Evolutionary conservation across 2,888 invertebrate species (phyloP).

Genomic region (Drosophila nr. perissopoda): DNA sequence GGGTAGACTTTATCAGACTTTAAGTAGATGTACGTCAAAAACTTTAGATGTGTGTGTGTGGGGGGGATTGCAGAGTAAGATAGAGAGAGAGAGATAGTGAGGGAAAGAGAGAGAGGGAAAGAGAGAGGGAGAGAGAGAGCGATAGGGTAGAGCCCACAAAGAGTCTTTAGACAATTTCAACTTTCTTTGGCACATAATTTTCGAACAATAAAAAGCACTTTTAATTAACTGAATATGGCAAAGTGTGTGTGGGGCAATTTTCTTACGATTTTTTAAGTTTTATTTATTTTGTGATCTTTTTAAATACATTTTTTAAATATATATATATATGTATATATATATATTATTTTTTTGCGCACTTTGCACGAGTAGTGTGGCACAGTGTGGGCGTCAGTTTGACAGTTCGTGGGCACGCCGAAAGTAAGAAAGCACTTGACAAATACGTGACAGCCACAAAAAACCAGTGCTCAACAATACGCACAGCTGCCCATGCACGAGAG

Average conservation of each 20-base stretch:
- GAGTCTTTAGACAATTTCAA: slow-evolving; percentile 47
- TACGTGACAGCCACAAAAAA: slow-evolving; percentile 32
- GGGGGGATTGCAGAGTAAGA: background rate
- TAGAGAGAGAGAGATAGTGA: background rate
- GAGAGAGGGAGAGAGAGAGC: background rate
- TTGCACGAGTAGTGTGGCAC: slow-evolving; percentile 5
- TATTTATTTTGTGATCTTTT: slow-evolving; percentile 21
- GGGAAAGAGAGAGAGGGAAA: background rate
- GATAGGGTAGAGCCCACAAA: background rate
- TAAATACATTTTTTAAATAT: background rate
- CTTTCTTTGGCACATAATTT: slow-evolving; percentile 60
- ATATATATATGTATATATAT: background rate
- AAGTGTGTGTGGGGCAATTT: slow-evolving; percentile 53
- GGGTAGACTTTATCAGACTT: slow-evolving; percentile 28
- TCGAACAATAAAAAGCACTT: slow-evolving; percentile 49
- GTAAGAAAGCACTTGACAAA: slow-evolving; percentile 54
- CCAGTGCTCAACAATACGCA: slow-evolving; percentile 14
- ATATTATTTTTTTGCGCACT: background rate
- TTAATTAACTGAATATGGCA: slow-evolving; percentile 74
- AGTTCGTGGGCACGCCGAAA: slow-evolving; percentile 52
- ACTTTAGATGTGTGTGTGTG: slow-evolving; percentile 18
- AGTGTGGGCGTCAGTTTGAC: slow-evolving; percentile 43
- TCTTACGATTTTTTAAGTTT: slow-evolving; percentile 38
- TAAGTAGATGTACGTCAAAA: slow-evolving; percentile 27
- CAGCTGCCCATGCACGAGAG: slow-evolving; percentile 15